phyloP scores from a whole-genome alignment of 2,888 invertebrate species.

The Caenorhabditis macrosperma region DNA sequence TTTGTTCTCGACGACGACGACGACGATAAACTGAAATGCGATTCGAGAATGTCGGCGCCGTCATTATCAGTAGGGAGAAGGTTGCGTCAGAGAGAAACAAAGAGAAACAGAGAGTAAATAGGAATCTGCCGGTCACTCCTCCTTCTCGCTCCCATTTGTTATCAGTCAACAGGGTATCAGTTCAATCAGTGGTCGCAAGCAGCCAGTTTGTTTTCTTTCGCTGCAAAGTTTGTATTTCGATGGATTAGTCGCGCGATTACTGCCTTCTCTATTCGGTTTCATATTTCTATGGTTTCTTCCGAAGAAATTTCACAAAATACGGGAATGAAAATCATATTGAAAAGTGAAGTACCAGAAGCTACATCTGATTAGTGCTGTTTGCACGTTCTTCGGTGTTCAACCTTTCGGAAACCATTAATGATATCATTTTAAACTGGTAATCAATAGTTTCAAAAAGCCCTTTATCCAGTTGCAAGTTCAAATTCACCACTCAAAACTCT shows the following conservation, averaged over 20 bases:
- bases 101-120: conserved; percentile 7
- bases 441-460: too few species aligned
- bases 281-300: too few species aligned
- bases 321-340: too few species aligned
- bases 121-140: conserved; percentile 6
- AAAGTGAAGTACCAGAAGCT: too few species aligned
- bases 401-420: too few species aligned
- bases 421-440: too few species aligned
- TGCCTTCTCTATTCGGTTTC: not conserved
- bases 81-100: not conserved
- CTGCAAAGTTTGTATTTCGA: conserved; percentile 4
- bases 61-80: conserved; percentile 5
- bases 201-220: conserved; percentile 25
- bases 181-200: conserved; percentile 31
- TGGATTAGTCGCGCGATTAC: not conserved
- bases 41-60: not conserved
- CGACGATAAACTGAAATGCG: conserved; percentile 9
- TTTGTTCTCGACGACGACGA: not conserved
- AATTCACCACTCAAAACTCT: not conserved
- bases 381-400: too few species aligned
- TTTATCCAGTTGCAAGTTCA: not conserved
- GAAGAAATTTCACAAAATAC: too few species aligned
- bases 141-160: not conserved
- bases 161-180: conserved; percentile 25
- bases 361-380: too few species aligned